Base-by-base conservation (phyloP, 1,140 invertebrate genomes). In the Mercenaria mercenaria region DNA sequence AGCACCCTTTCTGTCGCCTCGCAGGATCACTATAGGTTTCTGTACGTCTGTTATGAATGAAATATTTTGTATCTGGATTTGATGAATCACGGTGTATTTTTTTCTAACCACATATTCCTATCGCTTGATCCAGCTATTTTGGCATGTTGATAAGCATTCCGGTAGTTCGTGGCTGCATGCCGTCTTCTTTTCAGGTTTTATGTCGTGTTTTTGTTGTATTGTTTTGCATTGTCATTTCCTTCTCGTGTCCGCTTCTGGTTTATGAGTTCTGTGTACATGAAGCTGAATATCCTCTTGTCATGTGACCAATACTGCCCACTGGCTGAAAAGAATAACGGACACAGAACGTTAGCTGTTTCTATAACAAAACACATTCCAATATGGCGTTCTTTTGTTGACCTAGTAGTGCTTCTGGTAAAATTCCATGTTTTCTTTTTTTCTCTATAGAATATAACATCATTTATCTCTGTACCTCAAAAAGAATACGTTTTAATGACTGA, bases 321-420 rank as follows among this genome's bases (percentile, higher is more conserved):
- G 83, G 61, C 83, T 85, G 83, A 52, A 74, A 85, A 69, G 67
- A 82, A 82, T 64, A 74, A 85, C 83, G 83, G 83, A 85, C 83
- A 85, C 47, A 85, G 67, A 50, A 32, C 26, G 41, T 61, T 61
- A 72, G 64, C 50, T 34, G n/a, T 39, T 67, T 74, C 37, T 3
- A 1, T 74, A 47, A 32, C 32, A 69, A 84, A 64, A 72, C 64
- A 50, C 69, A 52, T 85, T 85, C 83, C 83, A 85, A 85, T 85
- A 85, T 85, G 83, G 83, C 83, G 83, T 50, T 18, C 47, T 29
- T 34, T 56, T 56, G 50, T 79, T 50, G 47, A 79, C 32, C 26
- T 20, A 41, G 13, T 32, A 37, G 34, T 39, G 34, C 1, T 72
- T 10, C 18, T 72, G 18, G 34, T 67, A 67, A 67, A 13, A n/a